phyloP scores from a whole-genome alignment of 2,888 invertebrate species.

The Blera fallax region DNA sequence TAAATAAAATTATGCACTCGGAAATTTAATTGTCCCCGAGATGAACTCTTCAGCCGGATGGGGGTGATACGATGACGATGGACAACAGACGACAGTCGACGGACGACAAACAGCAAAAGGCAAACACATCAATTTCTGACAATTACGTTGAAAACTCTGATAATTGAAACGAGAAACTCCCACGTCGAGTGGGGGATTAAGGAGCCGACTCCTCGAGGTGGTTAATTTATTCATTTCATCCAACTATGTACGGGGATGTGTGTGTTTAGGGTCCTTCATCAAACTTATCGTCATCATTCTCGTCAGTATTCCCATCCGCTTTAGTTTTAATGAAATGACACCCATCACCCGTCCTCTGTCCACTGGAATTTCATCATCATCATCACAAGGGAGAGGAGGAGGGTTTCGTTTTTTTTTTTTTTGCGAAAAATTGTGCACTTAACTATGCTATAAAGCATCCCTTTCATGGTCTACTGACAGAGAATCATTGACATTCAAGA shows the following conservation, averaged over 20 bases:
- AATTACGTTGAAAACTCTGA: slow-evolving; percentile 50
- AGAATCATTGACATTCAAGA: slow-evolving; percentile 54
- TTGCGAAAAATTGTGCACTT: slow-evolving; percentile 24
- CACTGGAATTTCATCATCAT: slow-evolving; percentile 27
- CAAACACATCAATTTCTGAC: slow-evolving; percentile 69
- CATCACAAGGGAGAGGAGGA: too few species aligned
- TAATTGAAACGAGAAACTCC: slow-evolving; percentile 64
- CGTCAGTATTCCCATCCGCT: not conserved
- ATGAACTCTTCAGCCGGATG: not conserved
- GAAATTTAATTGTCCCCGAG: slow-evolving; percentile 59
- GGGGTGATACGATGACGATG: not conserved
- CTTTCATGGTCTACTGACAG: slow-evolving; percentile 49
- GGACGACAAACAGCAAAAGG: slow-evolving; percentile 37
- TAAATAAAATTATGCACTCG: slow-evolving; percentile 68
- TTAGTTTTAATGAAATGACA: slow-evolving; percentile 36
- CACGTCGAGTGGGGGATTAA: not conserved
- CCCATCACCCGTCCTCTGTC: not conserved
- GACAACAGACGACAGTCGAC: too few species aligned
- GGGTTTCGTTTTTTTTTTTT: not conserved
- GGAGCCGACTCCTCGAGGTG: slow-evolving; percentile 7
- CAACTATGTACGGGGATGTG: not conserved
- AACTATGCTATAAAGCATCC: slow-evolving; percentile 46
- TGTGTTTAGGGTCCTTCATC: slow-evolving; percentile 48
- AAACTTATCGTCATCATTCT: slow-evolving; percentile 43
- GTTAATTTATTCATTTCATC: slow-evolving; percentile 60